Evolutionary conservation across 1,140 invertebrate species (phyloP).

Genomic region (Mya arenaria): DNA sequence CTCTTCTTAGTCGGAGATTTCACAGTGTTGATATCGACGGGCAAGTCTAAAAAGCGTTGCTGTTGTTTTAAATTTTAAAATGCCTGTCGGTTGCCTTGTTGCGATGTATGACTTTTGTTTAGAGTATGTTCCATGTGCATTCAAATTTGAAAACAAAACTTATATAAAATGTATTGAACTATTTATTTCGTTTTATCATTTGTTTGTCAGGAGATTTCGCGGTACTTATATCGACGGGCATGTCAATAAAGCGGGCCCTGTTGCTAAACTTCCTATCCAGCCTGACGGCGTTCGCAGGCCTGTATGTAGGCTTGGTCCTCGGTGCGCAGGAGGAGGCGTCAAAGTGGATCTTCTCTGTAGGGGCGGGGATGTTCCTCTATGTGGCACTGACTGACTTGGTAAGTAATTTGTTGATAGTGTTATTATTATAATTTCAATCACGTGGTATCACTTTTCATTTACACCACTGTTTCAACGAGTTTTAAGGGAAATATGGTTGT

Average conservation of each 20-base stretch:
- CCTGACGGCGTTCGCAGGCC: slow-evolving; percentile 85
- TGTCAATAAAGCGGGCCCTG: slow-evolving; percentile 85
- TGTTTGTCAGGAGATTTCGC: slow-evolving; percentile 97
- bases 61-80: no score
- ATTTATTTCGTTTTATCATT: no score
- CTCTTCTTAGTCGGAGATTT: no score
- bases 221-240: slow-evolving; percentile 93
- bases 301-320: slow-evolving; percentile 83
- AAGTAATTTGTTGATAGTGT: slow-evolving; percentile 59
- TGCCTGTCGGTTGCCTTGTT: no score
- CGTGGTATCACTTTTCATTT: background rate
- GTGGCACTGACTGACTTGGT: slow-evolving; percentile 86
- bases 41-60: no score
- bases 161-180: slow-evolving; percentile 23
- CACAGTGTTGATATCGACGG: no score
- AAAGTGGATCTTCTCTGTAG: slow-evolving; percentile 84
- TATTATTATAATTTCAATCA: background rate
- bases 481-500: no score
- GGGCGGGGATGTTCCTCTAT: slow-evolving; percentile 86
- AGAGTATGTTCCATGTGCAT: background rate
- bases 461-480: background rate
- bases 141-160: background rate
- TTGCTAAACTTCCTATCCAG: slow-evolving; percentile 86
- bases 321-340: slow-evolving; percentile 71
- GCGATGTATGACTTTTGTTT: background rate